Conservation (phyloP, 2,113 vertebrate genomes). For the Rousettus leschenaultii region DNA sequence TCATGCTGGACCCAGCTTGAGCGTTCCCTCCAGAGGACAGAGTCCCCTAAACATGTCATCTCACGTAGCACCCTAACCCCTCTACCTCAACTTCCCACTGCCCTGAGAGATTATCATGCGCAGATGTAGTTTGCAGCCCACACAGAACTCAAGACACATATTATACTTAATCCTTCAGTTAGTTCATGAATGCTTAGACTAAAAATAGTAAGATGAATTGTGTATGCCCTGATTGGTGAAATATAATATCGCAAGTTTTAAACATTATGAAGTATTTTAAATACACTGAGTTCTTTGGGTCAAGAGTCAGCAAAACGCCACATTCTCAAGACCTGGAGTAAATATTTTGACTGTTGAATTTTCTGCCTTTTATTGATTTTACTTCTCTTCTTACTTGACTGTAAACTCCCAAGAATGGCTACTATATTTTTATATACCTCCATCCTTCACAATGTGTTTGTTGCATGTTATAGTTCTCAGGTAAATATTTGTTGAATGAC, state of each 20-base stretch:
- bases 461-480: not conserved
- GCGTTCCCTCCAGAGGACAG: not conserved
- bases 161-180: not conserved
- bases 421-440: not conserved
- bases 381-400: not conserved
- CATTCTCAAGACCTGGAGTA: not conserved
- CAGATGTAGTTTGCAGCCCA: no score
- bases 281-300: not conserved
- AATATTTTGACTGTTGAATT: not conserved
- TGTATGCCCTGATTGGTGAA: no score
- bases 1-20: not conserved
- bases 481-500: not conserved
- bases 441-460: not conserved
- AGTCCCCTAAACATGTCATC: not conserved
- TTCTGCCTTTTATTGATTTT: not conserved
- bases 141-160: not conserved
- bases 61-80: fast-evolving
- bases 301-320: not conserved
- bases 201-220: not conserved
- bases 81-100: fast-evolving
- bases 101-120: not conserved
- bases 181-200: not conserved
- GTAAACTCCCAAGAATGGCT: not conserved
- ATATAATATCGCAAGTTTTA: not conserved
- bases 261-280: not conserved